Evolutionary conservation across 2,113 vertebrate species (phyloP), one percentile per base, ranked within the genome.

Genomic region (Neomonachus schauinslandi): DNA sequence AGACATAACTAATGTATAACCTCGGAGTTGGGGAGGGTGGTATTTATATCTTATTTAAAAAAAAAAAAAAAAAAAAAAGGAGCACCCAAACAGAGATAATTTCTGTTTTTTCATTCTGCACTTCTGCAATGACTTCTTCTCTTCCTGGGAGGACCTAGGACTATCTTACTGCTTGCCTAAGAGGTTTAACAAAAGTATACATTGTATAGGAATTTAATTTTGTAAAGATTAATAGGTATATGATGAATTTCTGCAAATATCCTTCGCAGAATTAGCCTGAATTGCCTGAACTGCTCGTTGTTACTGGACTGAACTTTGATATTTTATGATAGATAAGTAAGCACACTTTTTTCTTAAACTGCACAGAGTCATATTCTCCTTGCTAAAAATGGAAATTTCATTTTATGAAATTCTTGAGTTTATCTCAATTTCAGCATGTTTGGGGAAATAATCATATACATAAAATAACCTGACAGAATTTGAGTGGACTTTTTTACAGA

Each of bases 401-500:
- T 76, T 95, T 84, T 93, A 76, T 24, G 36, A 92, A 59, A 82
- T 95, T 65, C 7, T 13, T 61, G 5, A 95, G 28, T 7, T 72
- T 57, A 15, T 79, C 61, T 12, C 22, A n/a, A 10, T 72, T 67
- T 33, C 7, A 85, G 2, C 8, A 59, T 53, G 4, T 74, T 95
- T 86, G 26, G 22, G 36, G 46, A 85, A 86, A 74, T 59, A 81
- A 57, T 9, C 33, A 57, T 31, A 81, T 36, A 42, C 14, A 12
- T 89, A 7, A 95, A 95, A 82, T 72, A 74, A 16, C 28, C 11
- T 89, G 39, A 71, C 39, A 81, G 72, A 15, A 86, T 95, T 87
- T 96, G 19, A 95, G 65, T 59, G 69, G 24, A 88, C 89, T 49
- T 82, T 93, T 96, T 65, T 88, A 12, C 21, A 71, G 31, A 91